These are phyloP conservation scores for Campopleginae sp. DNA, from an alignment of 2,888 invertebrate genomes.

Conservation along the genomic window DNA sequence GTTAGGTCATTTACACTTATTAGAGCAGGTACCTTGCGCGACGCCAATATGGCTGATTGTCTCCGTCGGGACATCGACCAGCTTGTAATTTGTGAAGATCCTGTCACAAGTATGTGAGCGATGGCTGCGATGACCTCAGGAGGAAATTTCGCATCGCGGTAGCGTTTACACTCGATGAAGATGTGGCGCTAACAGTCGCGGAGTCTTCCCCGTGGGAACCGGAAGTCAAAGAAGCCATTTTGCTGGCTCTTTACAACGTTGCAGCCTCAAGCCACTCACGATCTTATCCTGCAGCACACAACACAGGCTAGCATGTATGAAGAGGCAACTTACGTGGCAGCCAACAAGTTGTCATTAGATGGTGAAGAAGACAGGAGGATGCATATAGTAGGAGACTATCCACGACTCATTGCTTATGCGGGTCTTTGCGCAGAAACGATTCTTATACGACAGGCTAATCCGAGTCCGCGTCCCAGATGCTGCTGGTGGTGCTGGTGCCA, in stretches of 20 bases:
- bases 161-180: slow-evolving; percentile 1
- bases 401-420: background rate
- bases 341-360: slow-evolving; percentile 22
- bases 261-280: slow-evolving; percentile 64
- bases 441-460: background rate
- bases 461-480: slow-evolving; percentile 2
- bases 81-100: background rate
- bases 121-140: background rate
- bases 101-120: background rate
- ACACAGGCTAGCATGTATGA: slow-evolving; percentile 10
- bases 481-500: background rate
- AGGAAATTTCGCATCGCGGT: background rate
- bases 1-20: background rate
- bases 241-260: slow-evolving; percentile 29
- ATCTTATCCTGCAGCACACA: slow-evolving; percentile 46
- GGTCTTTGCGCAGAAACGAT: background rate
- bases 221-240: slow-evolving; percentile 57
- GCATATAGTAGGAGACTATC: background rate
- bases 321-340: background rate
- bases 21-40: background rate
- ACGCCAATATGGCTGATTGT: background rate
- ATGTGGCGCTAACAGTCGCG: slow-evolving; percentile 12
- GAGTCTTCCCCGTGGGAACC: slow-evolving; percentile 69
- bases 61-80: background rate
- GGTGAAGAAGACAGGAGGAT: background rate